These are phyloP conservation scores for Rhabdophis nuchalis DNA, from an alignment of 2,797 vertebrate genomes.

Conservation along the genomic window DNA sequence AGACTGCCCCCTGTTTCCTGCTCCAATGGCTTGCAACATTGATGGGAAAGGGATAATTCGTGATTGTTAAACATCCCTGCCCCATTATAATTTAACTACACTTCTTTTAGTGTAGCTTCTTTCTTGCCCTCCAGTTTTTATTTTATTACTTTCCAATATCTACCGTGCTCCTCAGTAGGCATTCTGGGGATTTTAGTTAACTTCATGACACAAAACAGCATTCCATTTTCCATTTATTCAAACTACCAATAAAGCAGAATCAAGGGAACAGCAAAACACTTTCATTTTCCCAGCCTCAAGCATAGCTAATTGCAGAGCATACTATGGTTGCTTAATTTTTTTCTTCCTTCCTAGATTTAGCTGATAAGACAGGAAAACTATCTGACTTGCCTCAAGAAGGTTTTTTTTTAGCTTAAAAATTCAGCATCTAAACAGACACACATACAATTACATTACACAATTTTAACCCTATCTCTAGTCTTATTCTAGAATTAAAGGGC, in stretches of 20 bases:
- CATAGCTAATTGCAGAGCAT: not conserved
- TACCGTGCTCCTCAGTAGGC: not conserved
- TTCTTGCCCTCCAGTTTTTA: not conserved
- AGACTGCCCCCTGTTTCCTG: not conserved
- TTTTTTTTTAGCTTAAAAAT: not conserved
- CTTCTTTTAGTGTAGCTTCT: not conserved
- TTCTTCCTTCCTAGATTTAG: not conserved
- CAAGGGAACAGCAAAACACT: not conserved
- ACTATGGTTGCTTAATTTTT: not conserved
- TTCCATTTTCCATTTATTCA: not conserved
- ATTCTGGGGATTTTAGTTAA: not conserved
- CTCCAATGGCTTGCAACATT: not conserved
- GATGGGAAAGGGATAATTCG: not conserved
- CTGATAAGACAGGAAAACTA: not conserved
- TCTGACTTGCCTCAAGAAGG: not conserved
- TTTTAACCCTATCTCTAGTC: not conserved
- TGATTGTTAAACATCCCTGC: not conserved
- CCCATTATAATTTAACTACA: not conserved
- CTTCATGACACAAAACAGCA: not conserved
- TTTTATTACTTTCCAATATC: not conserved
- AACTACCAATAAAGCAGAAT: not conserved
- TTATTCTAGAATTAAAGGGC: not conserved
- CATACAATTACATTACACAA: not conserved
- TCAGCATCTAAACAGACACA: not conserved
- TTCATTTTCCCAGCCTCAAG: not conserved